Evolutionary conservation across 1,140 invertebrate species (phyloP), one percentile per base, ranked within the genome.

Genomic region (Rhizoglyphus robini): DNA sequence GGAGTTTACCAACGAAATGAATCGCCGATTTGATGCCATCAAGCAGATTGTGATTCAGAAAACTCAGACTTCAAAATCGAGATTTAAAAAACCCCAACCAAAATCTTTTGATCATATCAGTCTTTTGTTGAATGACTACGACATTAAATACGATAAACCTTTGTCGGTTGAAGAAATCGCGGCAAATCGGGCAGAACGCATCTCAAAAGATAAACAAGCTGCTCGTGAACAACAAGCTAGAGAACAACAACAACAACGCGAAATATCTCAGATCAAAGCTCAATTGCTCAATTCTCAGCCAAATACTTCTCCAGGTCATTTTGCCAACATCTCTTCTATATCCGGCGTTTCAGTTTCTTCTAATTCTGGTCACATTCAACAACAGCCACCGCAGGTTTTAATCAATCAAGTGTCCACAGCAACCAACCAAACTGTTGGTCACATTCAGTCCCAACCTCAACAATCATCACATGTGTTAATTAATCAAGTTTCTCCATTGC

Each of bases 101-200:
- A 66, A 69, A 54, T 47, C 57, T 25, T 83, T 85, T 4, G 93
- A 92, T 72, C 88, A 93, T 73, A 82, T 87, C 3, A 83, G 84
- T 29, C 82, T 92, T 38, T 75, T 95, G 67, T 80, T 83, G 31
- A 60, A 34, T 2, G 27, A 34, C 13, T 60, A 38, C 27, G 25
- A 60, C 15, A 87, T 97, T 54, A 83, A 84, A 71, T 89, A 92
- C 71, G 92, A 96, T 69, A 81, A 80, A 67, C 91, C 91, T 0
- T 76, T 90, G 23, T 81, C 83, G 64, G 91, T 91, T 0, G 82
- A 86, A 69, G 86, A 90, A 69, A 86, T 96, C 34, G 91, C 91
- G 2, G 80, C 83, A 5, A 84, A 84, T 59, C 80, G 90, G 69
- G 88, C 87, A 2, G 91, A 95, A 71, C 79, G 89, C 65, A 84